Evolutionary conservation across 2,113 vertebrate species (phyloP).

Genomic region (Indicator indicator): DNA sequence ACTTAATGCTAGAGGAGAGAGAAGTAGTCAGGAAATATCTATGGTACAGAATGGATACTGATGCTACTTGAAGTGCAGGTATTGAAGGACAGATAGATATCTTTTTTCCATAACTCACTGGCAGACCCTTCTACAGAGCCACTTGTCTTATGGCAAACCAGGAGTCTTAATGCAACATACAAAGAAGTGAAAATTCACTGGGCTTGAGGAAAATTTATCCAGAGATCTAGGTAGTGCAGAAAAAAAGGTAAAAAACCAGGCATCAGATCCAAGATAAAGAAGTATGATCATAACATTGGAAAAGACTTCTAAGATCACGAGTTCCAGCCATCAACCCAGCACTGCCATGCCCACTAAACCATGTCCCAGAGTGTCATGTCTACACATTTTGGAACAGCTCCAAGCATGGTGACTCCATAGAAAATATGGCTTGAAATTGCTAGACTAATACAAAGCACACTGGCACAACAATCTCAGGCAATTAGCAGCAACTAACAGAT

Average conservation of each 20-base stretch:
- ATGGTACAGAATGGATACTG: background rate
- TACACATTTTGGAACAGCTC: no score
- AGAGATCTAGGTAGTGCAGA: background rate
- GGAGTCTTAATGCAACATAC: background rate
- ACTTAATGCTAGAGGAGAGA: background rate
- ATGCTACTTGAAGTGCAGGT: background rate
- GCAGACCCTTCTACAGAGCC: background rate
- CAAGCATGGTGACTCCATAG: background rate
- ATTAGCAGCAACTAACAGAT: background rate
- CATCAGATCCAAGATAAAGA: background rate
- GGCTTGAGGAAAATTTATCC: background rate
- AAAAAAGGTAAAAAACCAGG: background rate
- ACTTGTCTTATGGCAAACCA: background rate
- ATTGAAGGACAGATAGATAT: background rate
- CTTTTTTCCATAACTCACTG: background rate
- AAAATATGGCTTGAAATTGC: background rate
- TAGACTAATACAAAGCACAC: background rate
- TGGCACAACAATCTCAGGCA: background rate
- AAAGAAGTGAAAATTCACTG: background rate
- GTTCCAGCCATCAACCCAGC: no score
- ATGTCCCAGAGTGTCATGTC: no score
- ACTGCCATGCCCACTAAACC: no score
- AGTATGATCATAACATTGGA: background rate
- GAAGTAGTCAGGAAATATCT: background rate
- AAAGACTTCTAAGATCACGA: no score